A percentile compares a stretch with the other conserved stretches of the same genome.
Evolutionary conservation across 2,113 vertebrate genomes (phyloP).

Genomic region (Onychostruthus taczanowskii): DNA sequence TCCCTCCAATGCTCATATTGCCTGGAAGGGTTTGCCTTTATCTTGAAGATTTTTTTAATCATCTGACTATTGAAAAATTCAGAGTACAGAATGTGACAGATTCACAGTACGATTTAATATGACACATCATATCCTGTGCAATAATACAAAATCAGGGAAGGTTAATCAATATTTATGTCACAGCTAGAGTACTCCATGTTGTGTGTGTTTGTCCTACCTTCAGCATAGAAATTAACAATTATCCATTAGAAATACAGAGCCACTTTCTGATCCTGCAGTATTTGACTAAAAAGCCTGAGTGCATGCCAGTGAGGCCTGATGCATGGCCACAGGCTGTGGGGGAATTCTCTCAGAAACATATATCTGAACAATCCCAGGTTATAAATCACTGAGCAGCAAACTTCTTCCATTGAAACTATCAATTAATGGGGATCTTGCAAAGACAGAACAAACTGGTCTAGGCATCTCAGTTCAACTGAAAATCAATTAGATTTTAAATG

Average conservation of each 20-base stretch:
- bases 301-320: background rate
- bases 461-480: background rate
- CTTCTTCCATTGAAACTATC: background rate
- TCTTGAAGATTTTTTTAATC: background rate
- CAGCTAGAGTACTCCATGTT: background rate
- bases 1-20: background rate
- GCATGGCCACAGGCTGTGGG: background rate
- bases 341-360: background rate
- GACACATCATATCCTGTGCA: background rate
- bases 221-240: constrained; percentile 5
- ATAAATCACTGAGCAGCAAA: background rate
- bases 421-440: background rate
- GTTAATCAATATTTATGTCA: background rate
- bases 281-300: background rate
- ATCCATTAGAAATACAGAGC: background rate
- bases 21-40: background rate
- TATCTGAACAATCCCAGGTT: background rate
- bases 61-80: background rate
- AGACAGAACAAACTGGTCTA: background rate
- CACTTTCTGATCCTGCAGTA: background rate
- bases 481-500: background rate
- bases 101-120: background rate
- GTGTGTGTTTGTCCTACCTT: background rate
- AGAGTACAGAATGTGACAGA: background rate
- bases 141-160: background rate